phyloP scores from a whole-genome alignment of 1,140 invertebrate species.

The Diorhabda carinulata region DNA sequence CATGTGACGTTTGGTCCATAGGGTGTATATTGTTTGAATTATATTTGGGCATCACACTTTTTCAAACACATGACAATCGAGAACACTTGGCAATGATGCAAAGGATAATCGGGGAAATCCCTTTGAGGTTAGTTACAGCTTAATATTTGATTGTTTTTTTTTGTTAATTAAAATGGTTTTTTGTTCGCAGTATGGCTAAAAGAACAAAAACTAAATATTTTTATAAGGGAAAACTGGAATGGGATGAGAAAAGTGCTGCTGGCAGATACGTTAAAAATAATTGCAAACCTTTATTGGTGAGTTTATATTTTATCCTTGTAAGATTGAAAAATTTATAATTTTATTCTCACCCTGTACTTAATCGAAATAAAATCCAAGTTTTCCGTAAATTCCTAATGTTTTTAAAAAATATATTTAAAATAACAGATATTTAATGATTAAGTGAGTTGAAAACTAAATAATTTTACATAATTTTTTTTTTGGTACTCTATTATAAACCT shows the following conservation, averaged over 20 bases:
- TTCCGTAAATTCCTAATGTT: no score
- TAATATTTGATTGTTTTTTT: neutral
- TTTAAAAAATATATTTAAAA: no score
- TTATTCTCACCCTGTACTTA: no score
- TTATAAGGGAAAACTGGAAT: constrained; percentile 89
- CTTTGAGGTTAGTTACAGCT: constrained; percentile 62
- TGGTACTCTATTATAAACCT: neutral
- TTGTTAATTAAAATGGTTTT: constrained; percentile 1
- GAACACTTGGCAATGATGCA: constrained; percentile 99
- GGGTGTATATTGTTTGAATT: constrained; percentile 99
- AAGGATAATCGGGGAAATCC: constrained; percentile 92
- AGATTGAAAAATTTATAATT: no score
- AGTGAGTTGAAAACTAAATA: neutral
- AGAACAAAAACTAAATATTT: constrained; percentile 98
- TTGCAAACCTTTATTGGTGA: constrained; percentile 91
- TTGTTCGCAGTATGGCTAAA: constrained; percentile 72
- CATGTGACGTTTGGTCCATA: constrained; percentile 99
- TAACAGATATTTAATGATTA: no score
- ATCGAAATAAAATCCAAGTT: no score
- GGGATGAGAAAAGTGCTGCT: constrained; percentile 91
- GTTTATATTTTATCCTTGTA: constrained; percentile 8
- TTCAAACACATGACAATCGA: constrained; percentile 99
- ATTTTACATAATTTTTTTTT: neutral
- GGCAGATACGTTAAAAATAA: constrained; percentile 97
- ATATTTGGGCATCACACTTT: constrained; percentile 96